Percentiles rank a stretch among this genome's conserved stretches.
Evolutionary conservation across 1,140 invertebrate genomes (phyloP).

Genomic region (Sycophaga agraensis): DNA sequence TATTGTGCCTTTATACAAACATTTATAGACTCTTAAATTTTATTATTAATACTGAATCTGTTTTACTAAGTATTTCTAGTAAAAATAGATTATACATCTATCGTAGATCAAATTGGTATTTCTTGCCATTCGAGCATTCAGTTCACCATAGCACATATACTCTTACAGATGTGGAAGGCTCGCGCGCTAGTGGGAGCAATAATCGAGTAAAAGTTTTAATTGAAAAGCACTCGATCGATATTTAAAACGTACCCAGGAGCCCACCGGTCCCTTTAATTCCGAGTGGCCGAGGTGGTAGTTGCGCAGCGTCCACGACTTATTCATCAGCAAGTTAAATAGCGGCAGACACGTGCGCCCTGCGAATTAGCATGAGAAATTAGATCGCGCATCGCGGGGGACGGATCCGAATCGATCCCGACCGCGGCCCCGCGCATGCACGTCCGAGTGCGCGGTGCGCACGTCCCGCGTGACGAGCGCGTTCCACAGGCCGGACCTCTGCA

Average conservation of each 20-base stretch:
- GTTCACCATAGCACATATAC: no score
- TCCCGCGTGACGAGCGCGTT: not conserved
- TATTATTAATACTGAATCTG: no score
- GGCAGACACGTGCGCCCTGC: not conserved
- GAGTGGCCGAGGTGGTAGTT: no score
- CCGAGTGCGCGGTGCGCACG: not conserved
- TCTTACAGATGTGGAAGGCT: no score
- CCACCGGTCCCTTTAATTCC: not conserved
- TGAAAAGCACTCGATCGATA: not conserved
- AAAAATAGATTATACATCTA: no score
- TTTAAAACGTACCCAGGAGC: not conserved
- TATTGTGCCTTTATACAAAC: no score
- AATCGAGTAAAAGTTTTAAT: constrained; percentile 6
- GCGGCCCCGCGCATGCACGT: not conserved
- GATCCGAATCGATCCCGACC: constrained; percentile 6
- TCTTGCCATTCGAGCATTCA: no score
- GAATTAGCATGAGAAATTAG: constrained; percentile 18
- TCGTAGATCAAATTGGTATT: no score
- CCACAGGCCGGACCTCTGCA: not conserved
- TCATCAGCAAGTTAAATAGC: constrained; percentile 17
- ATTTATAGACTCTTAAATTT: no score
- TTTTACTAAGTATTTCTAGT: no score
- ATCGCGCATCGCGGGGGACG: not conserved
- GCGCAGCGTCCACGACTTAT: not conserved
- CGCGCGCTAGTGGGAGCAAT: no score